Evolutionary conservation across 2,888 invertebrate species (phyloP).

Genomic region (Netelia virgata): DNA sequence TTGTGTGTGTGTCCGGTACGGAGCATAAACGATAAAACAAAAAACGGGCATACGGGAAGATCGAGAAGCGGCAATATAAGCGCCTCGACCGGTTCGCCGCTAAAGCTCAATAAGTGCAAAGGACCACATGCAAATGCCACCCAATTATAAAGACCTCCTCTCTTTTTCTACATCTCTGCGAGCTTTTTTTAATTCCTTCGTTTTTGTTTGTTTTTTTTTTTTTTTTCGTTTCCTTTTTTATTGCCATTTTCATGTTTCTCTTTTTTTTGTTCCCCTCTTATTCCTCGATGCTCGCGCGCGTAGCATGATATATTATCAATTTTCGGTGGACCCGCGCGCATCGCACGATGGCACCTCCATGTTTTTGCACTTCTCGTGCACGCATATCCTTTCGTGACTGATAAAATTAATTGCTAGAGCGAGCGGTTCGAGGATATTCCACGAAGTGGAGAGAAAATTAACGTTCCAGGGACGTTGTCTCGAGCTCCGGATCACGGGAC

Average conservation of each 20-base stretch:
- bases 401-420: constrained; percentile 20
- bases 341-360: constrained; percentile 10
- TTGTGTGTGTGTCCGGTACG: constrained; percentile 70
- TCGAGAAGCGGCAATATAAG: constrained; percentile 37
- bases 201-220: too few species aligned
- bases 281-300: constrained; percentile 53
- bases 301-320: constrained; percentile 77
- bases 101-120: constrained; percentile 77
- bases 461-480: neutral
- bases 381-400: neutral
- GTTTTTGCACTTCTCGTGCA: constrained; percentile 6
- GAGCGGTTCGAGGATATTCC: neutral
- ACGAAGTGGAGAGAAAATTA: constrained; percentile 24
- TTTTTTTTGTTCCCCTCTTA: neutral
- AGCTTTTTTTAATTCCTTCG: neutral
- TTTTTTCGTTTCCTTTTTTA: too few species aligned
- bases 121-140: constrained; percentile 77
- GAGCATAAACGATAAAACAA: constrained; percentile 77
- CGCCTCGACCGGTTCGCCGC: constrained; percentile 77
- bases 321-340: constrained; percentile 63
- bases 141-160: constrained; percentile 75
- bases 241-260: too few species aligned
- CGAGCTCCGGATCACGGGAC: neutral
- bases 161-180: neutral
- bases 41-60: constrained; percentile 73